A percentile compares a stretch with the other conserved stretches of the same genome.
phyloP scores from a whole-genome alignment of 2,113 vertebrate genomes.

The Bostrychus sinensis region DNA sequence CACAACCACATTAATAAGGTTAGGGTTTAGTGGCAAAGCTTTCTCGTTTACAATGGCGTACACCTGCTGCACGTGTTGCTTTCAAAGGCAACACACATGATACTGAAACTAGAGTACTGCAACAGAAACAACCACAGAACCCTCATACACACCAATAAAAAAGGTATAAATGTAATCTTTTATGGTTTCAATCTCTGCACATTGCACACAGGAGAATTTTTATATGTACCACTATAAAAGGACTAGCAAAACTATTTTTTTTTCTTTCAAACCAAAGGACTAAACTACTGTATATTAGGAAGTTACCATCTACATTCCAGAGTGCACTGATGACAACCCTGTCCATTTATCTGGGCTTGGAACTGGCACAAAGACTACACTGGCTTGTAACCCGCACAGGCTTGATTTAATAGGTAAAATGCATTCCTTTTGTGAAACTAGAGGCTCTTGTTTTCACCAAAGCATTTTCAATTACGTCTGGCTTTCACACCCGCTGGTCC shows the following conservation, averaged over 20 bases:
- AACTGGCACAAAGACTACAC: too few relatives aligned
- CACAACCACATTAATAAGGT: constrained; percentile 55
- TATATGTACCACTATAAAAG: not conserved
- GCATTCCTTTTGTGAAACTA: not conserved
- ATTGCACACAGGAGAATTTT: not conserved
- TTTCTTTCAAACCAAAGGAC: too few relatives aligned
- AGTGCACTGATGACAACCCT: too few relatives aligned
- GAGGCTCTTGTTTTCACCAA: not conserved
- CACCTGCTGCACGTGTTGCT: constrained; percentile 52
- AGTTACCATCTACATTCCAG: too few relatives aligned
- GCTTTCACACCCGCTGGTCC: constrained; percentile 23
- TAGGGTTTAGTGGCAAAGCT: constrained; percentile 45
- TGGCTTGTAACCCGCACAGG: too few relatives aligned
- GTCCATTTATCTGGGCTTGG: too few relatives aligned
- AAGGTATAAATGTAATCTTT: constrained; percentile 5
- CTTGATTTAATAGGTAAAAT: not conserved
- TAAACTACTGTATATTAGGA: too few relatives aligned
- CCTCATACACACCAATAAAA: not conserved
- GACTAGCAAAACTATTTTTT: not conserved
- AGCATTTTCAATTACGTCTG: constrained; percentile 1
- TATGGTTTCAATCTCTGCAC: not conserved
- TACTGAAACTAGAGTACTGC: constrained; percentile 4
- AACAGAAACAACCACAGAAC: not conserved
- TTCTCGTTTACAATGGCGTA: constrained; percentile 48
- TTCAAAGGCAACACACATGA: constrained; percentile 2